phyloP scores from a whole-genome alignment of 2,888 invertebrate genomes.

The Rotaria socialis region DNA sequence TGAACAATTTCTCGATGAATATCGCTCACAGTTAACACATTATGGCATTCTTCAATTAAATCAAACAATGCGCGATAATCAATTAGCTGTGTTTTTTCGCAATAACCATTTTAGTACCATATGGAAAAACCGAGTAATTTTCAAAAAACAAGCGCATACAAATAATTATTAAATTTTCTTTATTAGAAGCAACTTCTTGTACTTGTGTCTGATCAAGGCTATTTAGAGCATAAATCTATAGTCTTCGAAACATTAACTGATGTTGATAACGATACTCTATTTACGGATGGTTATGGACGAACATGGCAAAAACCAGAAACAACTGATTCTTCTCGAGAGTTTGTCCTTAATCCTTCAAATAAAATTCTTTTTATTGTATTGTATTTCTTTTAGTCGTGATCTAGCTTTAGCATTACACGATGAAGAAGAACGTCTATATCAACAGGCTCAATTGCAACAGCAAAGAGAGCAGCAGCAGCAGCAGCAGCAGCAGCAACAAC shows the following conservation, averaged over 20 bases:
- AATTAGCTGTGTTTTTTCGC: constrained; percentile 64
- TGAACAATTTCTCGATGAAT: constrained; percentile 61
- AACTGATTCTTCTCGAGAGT: background rate
- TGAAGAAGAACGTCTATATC: constrained; percentile 22
- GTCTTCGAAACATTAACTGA: constrained; percentile 64
- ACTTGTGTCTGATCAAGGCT: constrained; percentile 65
- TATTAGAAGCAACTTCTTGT: background rate
- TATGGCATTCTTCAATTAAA: constrained; percentile 63
- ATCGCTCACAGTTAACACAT: constrained; percentile 64
- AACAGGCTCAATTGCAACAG: background rate
- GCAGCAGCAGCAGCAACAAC: background rate
- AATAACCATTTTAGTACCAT: constrained; percentile 64
- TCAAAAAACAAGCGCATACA: no score
- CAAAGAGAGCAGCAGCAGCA: background rate
- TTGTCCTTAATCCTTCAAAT: background rate
- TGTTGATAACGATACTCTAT: constrained; percentile 62
- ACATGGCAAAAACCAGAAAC: background rate
- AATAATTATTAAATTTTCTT: no score
- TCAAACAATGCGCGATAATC: constrained; percentile 60
- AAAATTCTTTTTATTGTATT: no score
- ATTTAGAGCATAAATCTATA: constrained; percentile 61
- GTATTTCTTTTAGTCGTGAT: background rate
- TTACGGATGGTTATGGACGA: constrained; percentile 58
- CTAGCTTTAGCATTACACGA: background rate
- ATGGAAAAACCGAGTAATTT: constrained; percentile 17